These are phyloP conservation scores for Athene noctua DNA, from an alignment of 2,113 vertebrate species.

Conservation along the genomic window DNA sequence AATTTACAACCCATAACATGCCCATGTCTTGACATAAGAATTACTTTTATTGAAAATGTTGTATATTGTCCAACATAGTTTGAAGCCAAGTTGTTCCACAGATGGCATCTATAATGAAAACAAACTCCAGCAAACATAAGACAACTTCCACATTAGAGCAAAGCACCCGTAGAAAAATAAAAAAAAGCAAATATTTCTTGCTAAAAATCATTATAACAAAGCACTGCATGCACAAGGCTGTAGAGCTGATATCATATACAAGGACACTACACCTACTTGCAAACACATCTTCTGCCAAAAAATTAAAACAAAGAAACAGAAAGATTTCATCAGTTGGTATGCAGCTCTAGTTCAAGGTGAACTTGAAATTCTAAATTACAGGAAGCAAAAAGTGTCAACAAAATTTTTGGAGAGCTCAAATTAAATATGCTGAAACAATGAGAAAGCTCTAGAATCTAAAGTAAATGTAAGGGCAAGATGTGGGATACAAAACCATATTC, in stretches of 20 bases:
- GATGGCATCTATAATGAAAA: constrained; percentile 2
- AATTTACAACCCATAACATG: constrained; percentile 17
- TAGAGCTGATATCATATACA: background rate
- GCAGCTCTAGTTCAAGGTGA: constrained; percentile 27
- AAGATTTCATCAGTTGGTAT: background rate
- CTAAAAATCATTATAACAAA: background rate
- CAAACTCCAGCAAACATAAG: background rate
- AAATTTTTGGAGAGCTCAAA: background rate
- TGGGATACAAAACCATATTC: fast-evolving
- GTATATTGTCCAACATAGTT: background rate
- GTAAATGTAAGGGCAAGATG: background rate
- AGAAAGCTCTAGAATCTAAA: background rate
- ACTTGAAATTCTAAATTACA: constrained; percentile 19
- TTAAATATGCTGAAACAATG: background rate
- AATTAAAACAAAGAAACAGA: background rate
- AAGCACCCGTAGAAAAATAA: background rate
- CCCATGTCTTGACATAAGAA: constrained; percentile 1
- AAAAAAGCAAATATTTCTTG: background rate
- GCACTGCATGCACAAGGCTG: background rate
- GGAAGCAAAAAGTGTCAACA: background rate
- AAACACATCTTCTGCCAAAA: background rate
- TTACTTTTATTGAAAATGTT: constrained; percentile 29
- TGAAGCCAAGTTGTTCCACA: constrained; percentile 15
- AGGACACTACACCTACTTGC: background rate
- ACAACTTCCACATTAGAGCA: background rate